These are phyloP conservation scores for Sialia sialis DNA, from an alignment of 2,113 vertebrate genomes.

Conservation along the genomic window DNA sequence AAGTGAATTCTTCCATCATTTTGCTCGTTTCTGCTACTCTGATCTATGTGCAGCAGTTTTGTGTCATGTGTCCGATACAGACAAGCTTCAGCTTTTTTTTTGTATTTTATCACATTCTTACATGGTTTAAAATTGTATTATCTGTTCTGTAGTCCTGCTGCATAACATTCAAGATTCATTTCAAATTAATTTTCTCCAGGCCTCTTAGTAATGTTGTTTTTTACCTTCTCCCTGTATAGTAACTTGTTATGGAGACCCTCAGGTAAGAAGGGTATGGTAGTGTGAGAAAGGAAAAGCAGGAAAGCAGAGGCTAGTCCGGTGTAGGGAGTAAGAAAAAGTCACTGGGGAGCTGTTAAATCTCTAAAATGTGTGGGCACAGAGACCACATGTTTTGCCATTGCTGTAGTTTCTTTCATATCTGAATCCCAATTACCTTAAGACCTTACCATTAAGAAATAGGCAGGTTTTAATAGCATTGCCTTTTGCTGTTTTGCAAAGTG, in stretches of 20 bases:
- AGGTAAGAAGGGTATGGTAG: background rate
- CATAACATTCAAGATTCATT: background rate
- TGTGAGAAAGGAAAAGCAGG: background rate
- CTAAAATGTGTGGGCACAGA: background rate
- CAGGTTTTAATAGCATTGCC: background rate
- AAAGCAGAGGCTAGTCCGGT: background rate
- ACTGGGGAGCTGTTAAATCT: background rate
- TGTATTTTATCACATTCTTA: background rate
- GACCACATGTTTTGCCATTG: background rate
- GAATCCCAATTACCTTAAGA: background rate
- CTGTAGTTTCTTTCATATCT: background rate
- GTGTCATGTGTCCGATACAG: background rate
- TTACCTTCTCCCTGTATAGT: background rate
- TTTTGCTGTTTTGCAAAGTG: background rate
- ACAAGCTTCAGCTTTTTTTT: background rate
- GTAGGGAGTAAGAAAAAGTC: background rate
- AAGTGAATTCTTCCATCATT: background rate
- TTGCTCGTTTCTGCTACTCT: background rate
- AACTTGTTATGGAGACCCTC: background rate
- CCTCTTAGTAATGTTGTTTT: background rate
- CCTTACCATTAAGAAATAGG: background rate
- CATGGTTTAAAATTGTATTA: background rate
- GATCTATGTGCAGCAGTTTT: background rate
- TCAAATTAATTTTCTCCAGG: background rate
- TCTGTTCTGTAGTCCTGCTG: background rate